Evolutionary conservation across 1,140 invertebrate genomes (phyloP).

Genomic region (Solenopsis invicta): DNA sequence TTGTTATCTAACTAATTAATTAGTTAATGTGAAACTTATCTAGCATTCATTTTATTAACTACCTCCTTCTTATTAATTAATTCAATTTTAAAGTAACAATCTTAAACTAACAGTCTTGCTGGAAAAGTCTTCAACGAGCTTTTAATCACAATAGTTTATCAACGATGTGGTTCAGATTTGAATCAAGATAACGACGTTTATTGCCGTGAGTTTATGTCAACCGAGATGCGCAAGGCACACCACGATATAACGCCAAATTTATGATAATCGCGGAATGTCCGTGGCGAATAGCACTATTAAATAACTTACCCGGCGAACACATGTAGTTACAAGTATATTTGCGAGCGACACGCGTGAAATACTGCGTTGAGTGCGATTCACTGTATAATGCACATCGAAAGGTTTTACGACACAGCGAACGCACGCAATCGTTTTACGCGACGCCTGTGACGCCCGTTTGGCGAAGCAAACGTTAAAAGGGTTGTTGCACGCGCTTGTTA

Average conservation of each 20-base stretch:
- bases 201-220: background rate
- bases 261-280: constrained; percentile 45
- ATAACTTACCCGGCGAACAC: constrained; percentile 44
- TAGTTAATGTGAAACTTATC: background rate
- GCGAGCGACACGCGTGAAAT: constrained; percentile 42
- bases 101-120: background rate
- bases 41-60: background rate
- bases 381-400: constrained; percentile 47
- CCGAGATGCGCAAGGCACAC: background rate
- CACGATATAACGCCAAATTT: background rate
- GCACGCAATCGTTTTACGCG: constrained; percentile 32
- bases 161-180: background rate
- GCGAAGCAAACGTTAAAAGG: constrained; percentile 52
- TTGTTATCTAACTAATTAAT: background rate
- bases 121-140: background rate
- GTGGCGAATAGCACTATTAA: constrained; percentile 41
- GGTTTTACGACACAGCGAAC: constrained; percentile 50
- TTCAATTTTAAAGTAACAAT: constrained; percentile 5
- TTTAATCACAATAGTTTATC: constrained; percentile 18
- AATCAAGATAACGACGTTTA: constrained; percentile 35
- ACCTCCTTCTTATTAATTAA: background rate
- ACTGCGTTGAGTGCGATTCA: constrained; percentile 20
- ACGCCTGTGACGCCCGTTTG: constrained; percentile 46
- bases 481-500: constrained; percentile 42
- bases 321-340: constrained; percentile 43